phyloP scores from a whole-genome alignment of 2,888 invertebrate genomes.

The Pocota personata region DNA sequence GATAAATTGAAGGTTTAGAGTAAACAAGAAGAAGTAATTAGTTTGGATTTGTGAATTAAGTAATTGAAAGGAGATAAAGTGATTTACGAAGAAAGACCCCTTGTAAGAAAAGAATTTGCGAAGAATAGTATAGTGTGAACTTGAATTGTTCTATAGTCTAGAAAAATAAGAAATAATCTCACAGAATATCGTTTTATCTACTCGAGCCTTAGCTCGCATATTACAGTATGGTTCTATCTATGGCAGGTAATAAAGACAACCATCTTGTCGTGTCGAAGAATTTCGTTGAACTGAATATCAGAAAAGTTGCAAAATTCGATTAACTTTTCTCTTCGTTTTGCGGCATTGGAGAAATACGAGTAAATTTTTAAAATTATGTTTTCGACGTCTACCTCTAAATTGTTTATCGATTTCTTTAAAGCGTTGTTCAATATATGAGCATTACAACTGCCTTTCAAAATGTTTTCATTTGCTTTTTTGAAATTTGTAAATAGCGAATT shows the following conservation, averaged over 20 bases:
- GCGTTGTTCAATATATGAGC: conserved; percentile 32
- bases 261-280: conserved; percentile 36
- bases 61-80: too few relatives aligned
- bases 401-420: conserved; percentile 18
- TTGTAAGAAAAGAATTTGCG: too few relatives aligned
- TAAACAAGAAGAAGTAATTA: too few relatives aligned
- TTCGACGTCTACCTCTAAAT: conserved; percentile 32
- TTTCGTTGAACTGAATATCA: conserved; percentile 38
- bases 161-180: too few relatives aligned
- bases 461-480: conserved; percentile 28
- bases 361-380: conserved; percentile 44
- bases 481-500: conserved; percentile 16
- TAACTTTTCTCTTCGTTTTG: conserved; percentile 23
- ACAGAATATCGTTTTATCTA: too few relatives aligned
- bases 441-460: conserved; percentile 11
- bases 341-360: conserved; percentile 7
- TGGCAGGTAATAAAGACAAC: conserved; percentile 42
- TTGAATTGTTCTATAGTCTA: too few relatives aligned
- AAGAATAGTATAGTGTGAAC: too few relatives aligned
- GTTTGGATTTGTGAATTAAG: too few relatives aligned
- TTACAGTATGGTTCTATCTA: conserved; percentile 19
- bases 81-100: too few relatives aligned
- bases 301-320: conserved; percentile 33
- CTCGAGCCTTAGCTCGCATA: too few relatives aligned
- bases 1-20: too few relatives aligned